phyloP scores from a whole-genome alignment of 2,113 vertebrate species.

The Phaethon lepturus region DNA sequence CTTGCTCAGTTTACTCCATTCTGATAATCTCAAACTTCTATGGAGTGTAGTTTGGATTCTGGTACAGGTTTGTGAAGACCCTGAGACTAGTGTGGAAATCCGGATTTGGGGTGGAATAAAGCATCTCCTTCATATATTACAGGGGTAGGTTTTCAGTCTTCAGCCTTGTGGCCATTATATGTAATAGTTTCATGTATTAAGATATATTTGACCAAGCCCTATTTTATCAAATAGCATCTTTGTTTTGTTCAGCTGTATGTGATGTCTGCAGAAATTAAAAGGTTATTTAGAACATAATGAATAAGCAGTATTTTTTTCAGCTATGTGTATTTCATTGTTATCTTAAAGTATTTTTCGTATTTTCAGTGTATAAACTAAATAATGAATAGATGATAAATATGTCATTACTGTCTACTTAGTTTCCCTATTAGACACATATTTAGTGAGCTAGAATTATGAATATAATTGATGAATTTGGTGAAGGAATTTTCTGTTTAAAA shows the following conservation, averaged over 20 bases:
- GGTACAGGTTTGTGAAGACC: constrained; percentile 90
- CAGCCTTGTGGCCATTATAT: not conserved
- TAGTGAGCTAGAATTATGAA: not conserved
- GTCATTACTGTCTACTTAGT: not conserved
- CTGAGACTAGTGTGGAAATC: constrained; percentile 84
- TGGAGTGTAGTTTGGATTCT: constrained; percentile 89
- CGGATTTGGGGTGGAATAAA: constrained; percentile 89
- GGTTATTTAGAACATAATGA: not conserved
- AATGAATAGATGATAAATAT: not conserved
- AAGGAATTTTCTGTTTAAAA: not conserved
- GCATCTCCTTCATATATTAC: constrained; percentile 87
- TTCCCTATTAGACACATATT: not conserved
- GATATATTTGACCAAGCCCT: not conserved
- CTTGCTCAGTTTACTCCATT: constrained; percentile 87
- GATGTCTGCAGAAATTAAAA: not conserved
- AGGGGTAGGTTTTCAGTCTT: constrained; percentile 71
- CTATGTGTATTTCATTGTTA: not conserved
- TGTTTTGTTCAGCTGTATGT: not conserved
- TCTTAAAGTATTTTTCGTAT: not conserved
- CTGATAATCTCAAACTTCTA: constrained; percentile 84
- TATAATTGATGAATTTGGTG: not conserved
- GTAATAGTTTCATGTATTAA: not conserved
- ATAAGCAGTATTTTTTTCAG: not conserved
- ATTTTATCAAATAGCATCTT: not conserved
- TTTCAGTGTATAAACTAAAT: not conserved